phyloP scores from a whole-genome alignment of 2,888 invertebrate genomes.

The Saturnia japonica region DNA sequence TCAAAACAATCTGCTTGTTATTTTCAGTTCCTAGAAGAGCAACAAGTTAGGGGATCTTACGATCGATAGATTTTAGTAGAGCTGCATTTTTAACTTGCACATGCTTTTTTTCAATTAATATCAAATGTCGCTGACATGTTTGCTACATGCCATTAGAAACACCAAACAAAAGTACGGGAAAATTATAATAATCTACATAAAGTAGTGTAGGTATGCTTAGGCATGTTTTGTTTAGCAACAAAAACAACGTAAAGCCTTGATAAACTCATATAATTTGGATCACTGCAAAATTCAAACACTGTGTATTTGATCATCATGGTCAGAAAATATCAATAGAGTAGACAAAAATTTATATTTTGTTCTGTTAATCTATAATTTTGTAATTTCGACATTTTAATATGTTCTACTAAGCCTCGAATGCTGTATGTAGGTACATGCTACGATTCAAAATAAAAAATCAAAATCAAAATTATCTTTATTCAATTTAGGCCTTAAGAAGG shows the following conservation, averaged over 20 bases:
- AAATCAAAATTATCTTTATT: too few species aligned
- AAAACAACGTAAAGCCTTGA: background rate
- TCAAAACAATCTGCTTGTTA: too few species aligned
- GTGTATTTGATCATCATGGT: background rate
- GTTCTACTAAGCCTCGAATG: too few species aligned
- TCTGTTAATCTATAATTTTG: background rate
- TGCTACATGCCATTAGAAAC: background rate
- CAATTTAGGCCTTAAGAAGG: too few species aligned
- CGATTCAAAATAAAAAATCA: background rate
- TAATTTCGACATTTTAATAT: background rate
- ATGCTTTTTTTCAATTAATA: background rate
- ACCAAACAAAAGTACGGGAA: background rate
- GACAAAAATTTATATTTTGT: background rate
- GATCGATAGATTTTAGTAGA: too few species aligned
- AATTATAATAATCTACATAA: background rate
- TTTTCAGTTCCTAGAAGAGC: too few species aligned
- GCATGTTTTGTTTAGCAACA: background rate
- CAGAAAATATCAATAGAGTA: background rate
- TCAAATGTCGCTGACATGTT: background rate
- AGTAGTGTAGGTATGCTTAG: background rate
- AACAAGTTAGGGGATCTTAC: too few species aligned
- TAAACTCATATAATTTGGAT: background rate
- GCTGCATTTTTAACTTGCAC: too few species aligned
- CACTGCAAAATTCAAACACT: background rate
- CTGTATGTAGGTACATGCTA: background rate